Evolutionary conservation across 2,888 invertebrate species (phyloP).

Genomic region (Ceraclea dissimilis): DNA sequence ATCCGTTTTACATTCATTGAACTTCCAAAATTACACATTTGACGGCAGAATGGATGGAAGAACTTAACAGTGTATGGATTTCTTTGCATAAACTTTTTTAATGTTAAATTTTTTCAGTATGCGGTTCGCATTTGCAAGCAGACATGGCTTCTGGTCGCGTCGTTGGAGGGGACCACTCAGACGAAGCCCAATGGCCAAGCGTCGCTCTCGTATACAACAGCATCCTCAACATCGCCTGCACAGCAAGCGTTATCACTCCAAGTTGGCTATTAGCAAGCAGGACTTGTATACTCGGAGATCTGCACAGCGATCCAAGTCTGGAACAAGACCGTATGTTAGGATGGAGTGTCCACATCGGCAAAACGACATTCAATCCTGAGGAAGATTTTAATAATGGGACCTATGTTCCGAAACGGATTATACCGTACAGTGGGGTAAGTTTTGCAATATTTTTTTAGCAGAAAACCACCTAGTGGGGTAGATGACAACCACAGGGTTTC

Average conservation of each 20-base stretch:
- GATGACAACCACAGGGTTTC: not conserved
- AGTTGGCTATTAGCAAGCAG: conserved; percentile 41
- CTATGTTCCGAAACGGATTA: conserved; percentile 8
- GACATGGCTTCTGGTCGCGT: conserved; percentile 37
- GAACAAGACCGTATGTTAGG: conserved; percentile 14
- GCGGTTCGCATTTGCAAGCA: conserved; percentile 35
- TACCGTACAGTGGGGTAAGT: conserved; percentile 22
- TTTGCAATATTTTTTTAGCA: not conserved
- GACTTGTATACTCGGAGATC: conserved; percentile 29
- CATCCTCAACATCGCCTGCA: conserved; percentile 39
- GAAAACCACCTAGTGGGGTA: too few relatives aligned
- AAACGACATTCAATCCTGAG: not conserved
- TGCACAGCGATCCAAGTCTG: not conserved
- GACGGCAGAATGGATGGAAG: too few relatives aligned
- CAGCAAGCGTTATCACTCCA: conserved; percentile 41
- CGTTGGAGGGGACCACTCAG: conserved; percentile 42
- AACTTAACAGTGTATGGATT: too few relatives aligned
- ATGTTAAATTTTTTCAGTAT: conserved; percentile 31
- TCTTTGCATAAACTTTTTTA: too few relatives aligned
- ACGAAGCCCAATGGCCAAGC: conserved; percentile 50
- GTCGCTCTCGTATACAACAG: conserved; percentile 45
- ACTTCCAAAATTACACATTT: too few relatives aligned
- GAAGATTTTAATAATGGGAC: not conserved
- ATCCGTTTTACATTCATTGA: too few relatives aligned
- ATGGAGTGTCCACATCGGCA: conserved; percentile 4